These are phyloP conservation scores for Cheilosia urbana DNA, from an alignment of 2,888 invertebrate species.

Conservation along the genomic window DNA sequence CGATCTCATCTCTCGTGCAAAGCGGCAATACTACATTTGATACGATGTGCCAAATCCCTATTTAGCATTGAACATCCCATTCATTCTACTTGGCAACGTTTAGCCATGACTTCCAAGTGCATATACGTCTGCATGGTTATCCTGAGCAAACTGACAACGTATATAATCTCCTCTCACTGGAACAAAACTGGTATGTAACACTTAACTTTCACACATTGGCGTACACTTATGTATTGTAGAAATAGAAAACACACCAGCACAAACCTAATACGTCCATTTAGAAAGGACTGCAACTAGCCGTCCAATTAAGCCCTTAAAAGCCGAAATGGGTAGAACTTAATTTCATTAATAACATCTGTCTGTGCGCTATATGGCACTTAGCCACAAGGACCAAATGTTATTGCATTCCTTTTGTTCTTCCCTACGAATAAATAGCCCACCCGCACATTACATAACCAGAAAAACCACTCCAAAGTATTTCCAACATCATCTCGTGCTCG, in stretches of 20 bases:
- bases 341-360: slow-evolving; percentile 57
- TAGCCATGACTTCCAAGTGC: not conserved
- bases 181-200: not conserved
- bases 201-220: slow-evolving; percentile 2
- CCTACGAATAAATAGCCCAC: not conserved
- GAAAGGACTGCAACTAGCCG: slow-evolving; percentile 1
- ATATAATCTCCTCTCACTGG: not conserved
- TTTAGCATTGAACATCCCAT: too few species aligned
- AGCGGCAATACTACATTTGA: too few species aligned
- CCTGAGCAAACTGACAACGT: not conserved
- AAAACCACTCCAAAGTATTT: slow-evolving; percentile 69
- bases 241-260: not conserved
- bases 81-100: too few species aligned
- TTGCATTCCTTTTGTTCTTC: slow-evolving; percentile 44
- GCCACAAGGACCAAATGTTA: slow-evolving; percentile 40
- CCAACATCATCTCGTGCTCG: slow-evolving; percentile 46
- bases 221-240: not conserved
- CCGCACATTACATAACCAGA: slow-evolving; percentile 53
- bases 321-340: slow-evolving; percentile 58
- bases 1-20: too few species aligned
- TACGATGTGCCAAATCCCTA: too few species aligned
- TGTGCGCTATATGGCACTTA: slow-evolving; percentile 34
- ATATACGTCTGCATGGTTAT: not conserved
- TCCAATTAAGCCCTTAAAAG: slow-evolving; percentile 56
- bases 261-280: slow-evolving; percentile 28